Conservation (phyloP, 2,113 vertebrate genomes). For the Sphaerodactylus townsendi region DNA sequence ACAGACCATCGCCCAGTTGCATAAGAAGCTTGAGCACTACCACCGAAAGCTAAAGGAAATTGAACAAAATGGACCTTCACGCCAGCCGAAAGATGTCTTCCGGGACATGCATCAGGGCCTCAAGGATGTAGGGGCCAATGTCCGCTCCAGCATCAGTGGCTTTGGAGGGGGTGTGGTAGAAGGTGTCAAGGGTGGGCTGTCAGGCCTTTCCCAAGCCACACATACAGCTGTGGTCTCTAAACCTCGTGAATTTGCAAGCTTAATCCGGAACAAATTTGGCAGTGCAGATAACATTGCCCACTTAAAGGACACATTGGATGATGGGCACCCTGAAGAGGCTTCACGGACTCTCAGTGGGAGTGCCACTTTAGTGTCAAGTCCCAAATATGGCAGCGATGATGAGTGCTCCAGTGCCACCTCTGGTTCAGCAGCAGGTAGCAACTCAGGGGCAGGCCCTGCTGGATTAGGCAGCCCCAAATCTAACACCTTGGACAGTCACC, state of each 20-base stretch:
- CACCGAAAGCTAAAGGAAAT: conserved; percentile 96
- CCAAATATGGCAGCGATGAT: conserved; percentile 95
- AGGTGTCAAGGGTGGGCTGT: conserved; percentile 93
- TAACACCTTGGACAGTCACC: conserved; percentile 84
- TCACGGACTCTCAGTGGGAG: conserved; percentile 90
- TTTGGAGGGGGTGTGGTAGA: conserved; percentile 95
- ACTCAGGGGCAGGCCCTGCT: conserved; percentile 79
- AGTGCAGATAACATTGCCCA: conserved; percentile 97
- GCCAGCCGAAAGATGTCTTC: conserved; percentile 96
- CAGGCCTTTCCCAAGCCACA: conserved; percentile 87
- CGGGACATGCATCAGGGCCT: conserved; percentile 98
- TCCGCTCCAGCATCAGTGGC: conserved; percentile 95
- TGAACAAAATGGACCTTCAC: conserved; percentile 93
- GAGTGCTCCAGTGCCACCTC: conserved; percentile 96
- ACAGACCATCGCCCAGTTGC: conserved; percentile 94
- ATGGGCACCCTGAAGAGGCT: conserved; percentile 85
- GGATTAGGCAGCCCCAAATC: conserved; percentile 89
- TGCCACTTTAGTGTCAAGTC: conserved; percentile 94
- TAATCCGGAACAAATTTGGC: conserved; percentile 97
- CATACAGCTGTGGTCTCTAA: conserved; percentile 95
- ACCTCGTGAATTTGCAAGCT: conserved; percentile 94
- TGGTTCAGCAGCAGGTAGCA: conserved; percentile 88
- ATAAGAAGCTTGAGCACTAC: conserved; percentile 98
- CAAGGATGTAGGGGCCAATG: conserved; percentile 94
- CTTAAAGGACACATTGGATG: conserved; percentile 91